A percentile compares a stretch with the other conserved stretches of the same genome.
Conservation (phyloP, 2,797 vertebrate genomes). For the Macroramphosus scolopax region DNA sequence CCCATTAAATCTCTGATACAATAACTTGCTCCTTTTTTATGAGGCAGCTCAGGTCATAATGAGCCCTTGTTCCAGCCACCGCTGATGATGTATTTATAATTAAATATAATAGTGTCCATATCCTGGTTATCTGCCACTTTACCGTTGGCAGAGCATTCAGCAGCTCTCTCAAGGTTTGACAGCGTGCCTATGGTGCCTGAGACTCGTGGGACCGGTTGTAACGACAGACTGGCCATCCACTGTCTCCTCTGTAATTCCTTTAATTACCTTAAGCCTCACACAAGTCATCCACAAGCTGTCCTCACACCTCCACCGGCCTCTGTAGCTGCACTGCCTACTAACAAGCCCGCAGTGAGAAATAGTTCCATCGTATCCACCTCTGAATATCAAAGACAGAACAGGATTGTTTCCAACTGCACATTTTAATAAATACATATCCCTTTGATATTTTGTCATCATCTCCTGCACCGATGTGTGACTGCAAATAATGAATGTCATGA, state of each 20-base stretch:
- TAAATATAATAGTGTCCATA: too few species aligned
- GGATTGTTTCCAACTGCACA: too few species aligned
- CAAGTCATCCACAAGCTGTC: conserved; percentile 1
- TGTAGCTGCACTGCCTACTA: conserved; percentile 18
- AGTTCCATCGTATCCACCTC: too few species aligned
- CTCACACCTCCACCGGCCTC: conserved; percentile 20
- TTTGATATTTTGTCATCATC: too few species aligned
- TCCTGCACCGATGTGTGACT: too few species aligned
- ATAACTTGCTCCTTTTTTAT: conserved; percentile 5
- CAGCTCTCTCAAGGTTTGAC: conserved; percentile 30
- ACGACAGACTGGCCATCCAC: conserved; percentile 15
- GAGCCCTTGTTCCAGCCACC: conserved; percentile 16
- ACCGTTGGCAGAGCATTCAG: conserved; percentile 25
- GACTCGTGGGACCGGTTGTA: conserved; percentile 25
- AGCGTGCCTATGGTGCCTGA: conserved; percentile 13
- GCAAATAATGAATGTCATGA: too few species aligned
- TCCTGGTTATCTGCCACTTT: conserved; percentile 17
- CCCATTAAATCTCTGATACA: conserved; percentile 17
- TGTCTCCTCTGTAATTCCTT: conserved; percentile 30
- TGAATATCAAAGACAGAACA: too few species aligned
- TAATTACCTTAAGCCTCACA: conserved; percentile 35
- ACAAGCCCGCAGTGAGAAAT: too few species aligned
- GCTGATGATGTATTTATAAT: conserved; percentile 14
- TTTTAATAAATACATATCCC: too few species aligned
- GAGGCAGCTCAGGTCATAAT: conserved; percentile 7